Base-by-base conservation (phyloP, 2,888 invertebrate genomes). In the Helicoverpa assulta region DNA sequence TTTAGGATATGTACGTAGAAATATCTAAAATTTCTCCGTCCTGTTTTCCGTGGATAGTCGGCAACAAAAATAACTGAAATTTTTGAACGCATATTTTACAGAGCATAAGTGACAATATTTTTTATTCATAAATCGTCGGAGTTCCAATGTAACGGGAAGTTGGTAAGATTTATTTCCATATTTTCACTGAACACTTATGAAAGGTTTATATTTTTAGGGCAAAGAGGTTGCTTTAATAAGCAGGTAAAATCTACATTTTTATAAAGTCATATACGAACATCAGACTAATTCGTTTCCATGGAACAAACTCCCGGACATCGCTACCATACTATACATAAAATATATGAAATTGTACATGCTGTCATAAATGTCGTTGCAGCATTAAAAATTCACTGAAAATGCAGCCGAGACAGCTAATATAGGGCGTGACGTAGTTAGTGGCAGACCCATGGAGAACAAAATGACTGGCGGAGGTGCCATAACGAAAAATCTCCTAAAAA, bases 351-450 rank as follows among this genome's bases (percentile, higher is more conserved):
- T 70, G 78, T 80, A 78, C 73, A 63, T 67, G 50, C 69, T 70
- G 74, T 76, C 78, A 76, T 73, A 79, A 80, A 84, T 43, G 80
- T 64, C 70, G 21, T 66, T 70, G 52, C 7, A 50, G n/a, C 60
- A 76, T 83, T 73, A 83, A 84, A 80, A 76, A 76, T 83, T 80
- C 74, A 83, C 62, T 47, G 55, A 59, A 73, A 84, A 80, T 84
- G 82, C 83, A 80, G 73, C 19, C 66, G 64, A 70, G 72, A 67
- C 78, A 62, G 75, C 75, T 84, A 75, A 77, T 78, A 65, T 37
- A 67, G 67, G 63, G 43, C 65, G 65, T 66, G 68, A 74, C 54
- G 68, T 55, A 47, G 79, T 75, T 77, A 72, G 56, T 65, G 53
- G 26, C 26, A 26, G 26, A 3, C 2, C 4, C 26, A 26, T 26